Base-by-base conservation (phyloP, 1,140 invertebrate genomes). In the Drosophila punjabiensis region DNA sequence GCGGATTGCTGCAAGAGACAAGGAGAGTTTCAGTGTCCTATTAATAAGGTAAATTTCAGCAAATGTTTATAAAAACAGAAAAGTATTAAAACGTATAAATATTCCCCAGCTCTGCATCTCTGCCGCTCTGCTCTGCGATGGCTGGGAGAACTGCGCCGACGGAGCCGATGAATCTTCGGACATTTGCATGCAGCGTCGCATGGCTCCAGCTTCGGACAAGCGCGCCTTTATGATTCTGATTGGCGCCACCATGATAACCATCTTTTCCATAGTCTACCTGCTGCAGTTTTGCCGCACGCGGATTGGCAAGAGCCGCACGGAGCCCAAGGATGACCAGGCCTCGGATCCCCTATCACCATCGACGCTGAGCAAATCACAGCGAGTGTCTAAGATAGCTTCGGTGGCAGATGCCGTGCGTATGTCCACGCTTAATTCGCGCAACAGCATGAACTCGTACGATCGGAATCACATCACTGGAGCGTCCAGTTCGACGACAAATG, bases 401-500 rank as follows among this genome's bases (percentile, higher is more conserved):
- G 88, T 95, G 18, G 94, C 95, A 0, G 95, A 96, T 82, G 94
- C 95, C 7, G 94, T 96, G 4, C 93, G 95, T 56, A 95, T 96
- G 95, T 96, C 96, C 0, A 95, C 95, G 33, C 78, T 96, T 1
- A 95, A 95, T 48, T 95, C 94, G 5, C 94, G 95, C 20, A 94
- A 94, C 60, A 94, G 95, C 74, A 94, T 94, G 61, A 95, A 95
- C 9, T 96, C 95, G 68, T 97, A 97, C 75, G 96, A 97, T 82
- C 94, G 97, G 20, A 96, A 96, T 93, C 96, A 97, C 75, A 96
- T 97, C 11, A 97, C 97, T 16, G 97, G 97, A 24, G 96, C 97
- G 2, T 97, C 97, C 1, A 97, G 96, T 85, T 96, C 96, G 8
- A 95, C 94, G 20, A 97, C 96, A 1, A 94, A 95, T 73, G 95